Percentiles rank a stretch among this genome's conserved stretches.
These are phyloP conservation scores for Argyrosomus regius DNA, from an alignment of 2,797 vertebrate genomes.

Conservation along the genomic window DNA sequence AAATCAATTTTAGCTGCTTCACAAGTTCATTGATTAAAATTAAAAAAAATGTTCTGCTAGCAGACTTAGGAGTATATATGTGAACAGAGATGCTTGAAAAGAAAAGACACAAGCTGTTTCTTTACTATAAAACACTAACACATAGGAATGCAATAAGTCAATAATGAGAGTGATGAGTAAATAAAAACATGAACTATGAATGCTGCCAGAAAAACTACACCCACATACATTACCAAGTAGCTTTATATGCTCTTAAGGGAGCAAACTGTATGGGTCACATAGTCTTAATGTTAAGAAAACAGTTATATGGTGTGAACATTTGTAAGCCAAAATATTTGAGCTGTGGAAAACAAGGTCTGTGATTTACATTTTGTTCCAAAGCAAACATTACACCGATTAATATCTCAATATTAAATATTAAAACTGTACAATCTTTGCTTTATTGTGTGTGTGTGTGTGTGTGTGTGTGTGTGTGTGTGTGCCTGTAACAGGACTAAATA, in stretches of 20 bases:
- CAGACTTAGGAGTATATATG: background rate
- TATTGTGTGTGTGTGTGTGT: background rate
- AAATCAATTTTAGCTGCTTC: background rate
- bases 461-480: background rate
- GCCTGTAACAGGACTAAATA: background rate
- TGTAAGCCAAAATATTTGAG: background rate
- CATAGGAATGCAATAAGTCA: background rate
- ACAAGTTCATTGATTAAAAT: background rate
- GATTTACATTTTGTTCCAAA: background rate
- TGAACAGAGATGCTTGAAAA: background rate
- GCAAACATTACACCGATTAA: background rate
- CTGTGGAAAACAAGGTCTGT: background rate
- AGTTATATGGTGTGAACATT: background rate
- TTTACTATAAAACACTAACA: background rate
- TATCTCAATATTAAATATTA: background rate
- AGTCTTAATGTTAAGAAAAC: background rate
- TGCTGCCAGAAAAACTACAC: background rate
- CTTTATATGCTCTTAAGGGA: background rate
- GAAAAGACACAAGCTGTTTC: background rate
- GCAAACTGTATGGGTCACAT: background rate
- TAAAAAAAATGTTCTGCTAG: background rate
- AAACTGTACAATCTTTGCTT: background rate
- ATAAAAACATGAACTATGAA: background rate
- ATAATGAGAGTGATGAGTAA: background rate
- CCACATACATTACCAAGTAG: background rate